Percentiles rank a stretch among this genome's conserved stretches.
These are phyloP conservation scores for Petaurus breviceps DNA, from an alignment of 2,113 vertebrate genomes.

Conservation along the genomic window DNA sequence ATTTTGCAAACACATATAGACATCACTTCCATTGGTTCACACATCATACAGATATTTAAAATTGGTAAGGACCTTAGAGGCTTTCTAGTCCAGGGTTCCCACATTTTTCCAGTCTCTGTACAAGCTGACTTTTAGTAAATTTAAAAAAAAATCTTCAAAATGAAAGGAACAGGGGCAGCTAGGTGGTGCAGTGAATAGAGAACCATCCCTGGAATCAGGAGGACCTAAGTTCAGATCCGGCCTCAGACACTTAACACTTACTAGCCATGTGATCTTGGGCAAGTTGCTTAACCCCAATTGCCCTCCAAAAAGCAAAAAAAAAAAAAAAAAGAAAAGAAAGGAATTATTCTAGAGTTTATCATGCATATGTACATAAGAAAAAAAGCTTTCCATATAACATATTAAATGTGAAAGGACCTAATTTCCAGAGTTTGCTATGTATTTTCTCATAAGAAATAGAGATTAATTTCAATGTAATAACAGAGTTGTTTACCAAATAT, in stretches of 20 bases:
- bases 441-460: not conserved
- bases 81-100: not conserved
- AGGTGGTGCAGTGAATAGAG: no score
- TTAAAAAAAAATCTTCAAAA: not conserved
- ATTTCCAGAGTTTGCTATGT: not conserved
- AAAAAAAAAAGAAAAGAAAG: not conserved
- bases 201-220: no score
- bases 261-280: no score
- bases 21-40: not conserved
- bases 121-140: not conserved
- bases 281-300: no score
- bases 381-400: not conserved
- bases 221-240: no score
- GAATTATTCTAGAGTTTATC: not conserved
- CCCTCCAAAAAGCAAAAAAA: no score
- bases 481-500: not conserved
- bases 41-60: not conserved
- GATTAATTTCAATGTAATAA: not conserved
- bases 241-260: no score
- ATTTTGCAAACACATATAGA: not conserved
- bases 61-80: not conserved
- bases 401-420: no score
- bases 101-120: not conserved
- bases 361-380: not conserved
- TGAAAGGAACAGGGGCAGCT: not conserved